Evolutionary conservation across 2,113 vertebrate species (phyloP).

Genomic region (Eolophus roseicapilla): DNA sequence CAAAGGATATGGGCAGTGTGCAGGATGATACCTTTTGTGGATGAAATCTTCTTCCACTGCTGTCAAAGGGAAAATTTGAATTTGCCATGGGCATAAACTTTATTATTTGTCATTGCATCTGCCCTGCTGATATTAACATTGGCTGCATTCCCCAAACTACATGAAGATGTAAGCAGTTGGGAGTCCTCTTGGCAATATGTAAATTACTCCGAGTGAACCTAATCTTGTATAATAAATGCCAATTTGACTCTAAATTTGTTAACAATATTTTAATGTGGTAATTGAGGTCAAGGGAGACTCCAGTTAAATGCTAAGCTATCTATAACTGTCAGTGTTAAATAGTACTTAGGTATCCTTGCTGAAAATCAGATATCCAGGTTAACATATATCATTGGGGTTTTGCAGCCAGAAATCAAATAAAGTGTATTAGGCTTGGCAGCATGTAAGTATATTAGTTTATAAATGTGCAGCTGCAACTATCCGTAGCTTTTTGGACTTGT

Average conservation of each 20-base stretch:
- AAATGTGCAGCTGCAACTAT: slow-evolving; percentile 19
- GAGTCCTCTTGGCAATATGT: slow-evolving; percentile 68
- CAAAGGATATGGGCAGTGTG: not conserved
- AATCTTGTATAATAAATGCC: slow-evolving; percentile 71
- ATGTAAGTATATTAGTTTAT: slow-evolving; percentile 44
- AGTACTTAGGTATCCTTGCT: slow-evolving; percentile 43
- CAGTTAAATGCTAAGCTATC: slow-evolving; percentile 68
- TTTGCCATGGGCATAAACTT: not conserved
- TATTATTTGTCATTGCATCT: slow-evolving; percentile 40
- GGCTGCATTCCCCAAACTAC: slow-evolving; percentile 56
- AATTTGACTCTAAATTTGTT: slow-evolving; percentile 75
- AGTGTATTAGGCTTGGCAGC: slow-evolving; percentile 36
- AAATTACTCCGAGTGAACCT: slow-evolving; percentile 70
- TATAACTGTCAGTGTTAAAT: slow-evolving; percentile 65
- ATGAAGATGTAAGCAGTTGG: slow-evolving; percentile 64
- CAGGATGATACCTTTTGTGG: not conserved
- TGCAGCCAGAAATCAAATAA: slow-evolving; percentile 62
- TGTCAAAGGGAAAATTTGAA: not conserved
- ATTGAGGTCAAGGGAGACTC: slow-evolving; percentile 73
- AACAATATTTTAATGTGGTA: slow-evolving; percentile 79
- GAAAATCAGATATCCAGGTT: slow-evolving; percentile 59
- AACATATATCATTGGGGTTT: slow-evolving; percentile 38
- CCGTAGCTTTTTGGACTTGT: slow-evolving; percentile 19
- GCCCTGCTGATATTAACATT: slow-evolving; percentile 20
- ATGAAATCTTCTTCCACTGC: not conserved